These are phyloP conservation scores for Pygmarrhopalites habei DNA, from an alignment of 1,140 invertebrate species.

Conservation along the genomic window DNA sequence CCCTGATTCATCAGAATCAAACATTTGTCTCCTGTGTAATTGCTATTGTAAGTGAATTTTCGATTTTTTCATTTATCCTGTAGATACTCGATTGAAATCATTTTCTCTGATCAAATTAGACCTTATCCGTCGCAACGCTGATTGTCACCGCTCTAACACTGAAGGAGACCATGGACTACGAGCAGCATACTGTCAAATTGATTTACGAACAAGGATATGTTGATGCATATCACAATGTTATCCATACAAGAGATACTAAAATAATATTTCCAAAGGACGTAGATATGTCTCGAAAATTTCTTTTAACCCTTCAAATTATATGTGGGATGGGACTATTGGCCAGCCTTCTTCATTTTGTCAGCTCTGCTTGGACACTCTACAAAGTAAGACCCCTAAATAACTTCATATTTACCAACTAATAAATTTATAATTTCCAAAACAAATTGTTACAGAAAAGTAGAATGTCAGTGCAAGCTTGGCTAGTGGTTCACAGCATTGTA, in stretches of 20 bases:
- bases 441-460: background rate
- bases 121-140: background rate
- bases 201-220: background rate
- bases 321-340: background rate
- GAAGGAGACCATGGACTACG: background rate
- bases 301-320: background rate
- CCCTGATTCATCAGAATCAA: background rate
- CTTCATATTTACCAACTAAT: too few relatives aligned
- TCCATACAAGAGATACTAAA: background rate
- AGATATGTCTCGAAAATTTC: too few relatives aligned
- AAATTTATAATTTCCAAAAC: too few relatives aligned
- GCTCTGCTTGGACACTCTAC: slow-evolving; percentile 2
- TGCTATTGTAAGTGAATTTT: background rate
- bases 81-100: background rate
- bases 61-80: background rate
- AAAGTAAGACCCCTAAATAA: too few relatives aligned
- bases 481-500: background rate
- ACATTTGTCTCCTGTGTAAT: background rate
- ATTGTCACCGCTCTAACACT: background rate
- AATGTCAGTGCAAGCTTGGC: background rate
- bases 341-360: background rate
- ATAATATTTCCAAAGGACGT: too few relatives aligned
- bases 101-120: background rate
- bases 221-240: background rate
- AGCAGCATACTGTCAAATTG: background rate